phyloP scores from a whole-genome alignment of 2,113 vertebrate species.

The Dipodomys merriami region DNA sequence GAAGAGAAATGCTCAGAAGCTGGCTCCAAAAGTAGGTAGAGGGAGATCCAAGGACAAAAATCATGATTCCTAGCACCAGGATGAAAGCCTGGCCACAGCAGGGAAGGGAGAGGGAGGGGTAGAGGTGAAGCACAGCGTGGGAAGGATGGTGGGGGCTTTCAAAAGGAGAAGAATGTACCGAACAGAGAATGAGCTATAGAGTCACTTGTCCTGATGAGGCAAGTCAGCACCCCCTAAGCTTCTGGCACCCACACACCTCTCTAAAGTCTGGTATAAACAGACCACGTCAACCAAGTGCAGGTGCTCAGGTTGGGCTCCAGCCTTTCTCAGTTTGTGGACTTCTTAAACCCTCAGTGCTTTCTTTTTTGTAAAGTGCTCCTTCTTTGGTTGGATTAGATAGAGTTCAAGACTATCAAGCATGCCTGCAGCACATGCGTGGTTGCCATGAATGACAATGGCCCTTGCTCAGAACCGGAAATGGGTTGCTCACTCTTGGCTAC shows the following conservation, averaged over 20 bases:
- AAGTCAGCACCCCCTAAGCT: too few species aligned
- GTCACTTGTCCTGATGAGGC: too few species aligned
- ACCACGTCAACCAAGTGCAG: too few species aligned
- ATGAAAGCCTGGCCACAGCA: not conserved
- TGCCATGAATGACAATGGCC: not conserved
- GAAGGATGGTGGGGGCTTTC: too few species aligned
- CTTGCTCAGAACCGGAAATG: not conserved
- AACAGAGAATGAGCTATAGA: too few species aligned
- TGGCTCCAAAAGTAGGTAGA: not conserved
- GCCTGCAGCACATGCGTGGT: not conserved
- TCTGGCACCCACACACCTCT: too few species aligned
- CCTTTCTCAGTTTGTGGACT: not conserved
- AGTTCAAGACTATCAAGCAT: not conserved
- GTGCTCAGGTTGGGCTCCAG: not conserved
- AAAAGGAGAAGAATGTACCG: too few species aligned
- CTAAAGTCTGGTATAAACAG: too few species aligned
- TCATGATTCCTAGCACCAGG: not conserved
- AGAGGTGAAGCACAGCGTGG: too few species aligned
- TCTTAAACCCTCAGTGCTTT: not conserved
- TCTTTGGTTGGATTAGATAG: not conserved
- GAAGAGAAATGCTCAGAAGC: not conserved
- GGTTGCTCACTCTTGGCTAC: not conserved
- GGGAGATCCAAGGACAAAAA: not conserved
- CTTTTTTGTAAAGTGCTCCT: not conserved
- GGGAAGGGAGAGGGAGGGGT: not conserved